Conservation (phyloP, 1,140 invertebrate genomes). For the Ostrea edulis region DNA sequence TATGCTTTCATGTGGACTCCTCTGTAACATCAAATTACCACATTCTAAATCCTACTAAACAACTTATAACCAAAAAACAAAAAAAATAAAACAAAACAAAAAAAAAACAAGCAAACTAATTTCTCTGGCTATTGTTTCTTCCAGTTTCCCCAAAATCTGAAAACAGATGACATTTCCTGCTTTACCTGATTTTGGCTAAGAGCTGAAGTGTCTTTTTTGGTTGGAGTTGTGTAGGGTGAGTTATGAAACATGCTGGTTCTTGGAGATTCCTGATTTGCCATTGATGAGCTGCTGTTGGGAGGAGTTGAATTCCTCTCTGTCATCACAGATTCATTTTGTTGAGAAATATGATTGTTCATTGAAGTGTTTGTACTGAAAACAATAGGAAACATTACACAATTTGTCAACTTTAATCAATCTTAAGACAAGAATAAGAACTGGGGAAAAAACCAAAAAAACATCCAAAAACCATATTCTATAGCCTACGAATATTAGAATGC, state of each 20-base stretch:
- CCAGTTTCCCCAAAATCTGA: background rate
- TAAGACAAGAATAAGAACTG: background rate
- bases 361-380: slow-evolving; percentile 59
- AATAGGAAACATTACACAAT: too few relatives aligned
- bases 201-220: slow-evolving; percentile 66
- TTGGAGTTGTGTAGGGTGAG: slow-evolving; percentile 72
- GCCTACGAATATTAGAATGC: too few relatives aligned
- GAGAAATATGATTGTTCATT: slow-evolving; percentile 66
- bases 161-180: background rate
- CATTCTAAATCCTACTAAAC: background rate
- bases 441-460: too few relatives aligned
- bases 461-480: too few relatives aligned
- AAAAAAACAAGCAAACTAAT: too few relatives aligned
- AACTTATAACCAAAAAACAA: background rate
- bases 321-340: slow-evolving; percentile 64
- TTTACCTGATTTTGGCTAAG: slow-evolving; percentile 50
- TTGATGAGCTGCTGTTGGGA: slow-evolving; percentile 58
- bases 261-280: slow-evolving; percentile 65
- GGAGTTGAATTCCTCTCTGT: slow-evolving; percentile 66
- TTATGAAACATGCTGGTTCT: slow-evolving; percentile 70
- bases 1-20: slow-evolving; percentile 70
- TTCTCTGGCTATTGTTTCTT: too few relatives aligned
- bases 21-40: slow-evolving; percentile 50
- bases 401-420: too few relatives aligned
- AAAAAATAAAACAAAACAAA: background rate